phyloP scores from a whole-genome alignment of 2,113 vertebrate genomes.

The Ursus arctos region DNA sequence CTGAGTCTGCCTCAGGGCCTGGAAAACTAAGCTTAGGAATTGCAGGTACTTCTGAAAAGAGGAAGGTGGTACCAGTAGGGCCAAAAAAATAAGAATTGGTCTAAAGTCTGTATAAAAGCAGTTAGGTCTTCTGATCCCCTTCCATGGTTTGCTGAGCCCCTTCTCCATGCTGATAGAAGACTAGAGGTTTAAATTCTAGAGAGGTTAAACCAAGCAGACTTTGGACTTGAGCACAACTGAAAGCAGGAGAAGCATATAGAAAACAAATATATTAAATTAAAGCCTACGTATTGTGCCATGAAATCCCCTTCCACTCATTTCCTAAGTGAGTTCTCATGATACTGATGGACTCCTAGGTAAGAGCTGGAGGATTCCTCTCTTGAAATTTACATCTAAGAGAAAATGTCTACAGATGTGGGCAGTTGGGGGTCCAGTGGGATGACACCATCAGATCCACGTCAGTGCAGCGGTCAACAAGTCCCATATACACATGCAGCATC shows the following conservation, averaged over 20 bases:
- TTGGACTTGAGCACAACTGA: neutral
- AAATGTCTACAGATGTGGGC: neutral
- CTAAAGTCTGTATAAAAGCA: neutral
- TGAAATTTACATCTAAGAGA: neutral
- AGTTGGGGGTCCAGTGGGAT: neutral
- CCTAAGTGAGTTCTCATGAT: neutral
- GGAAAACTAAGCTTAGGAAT: neutral
- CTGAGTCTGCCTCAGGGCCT: neutral
- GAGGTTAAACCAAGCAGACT: neutral
- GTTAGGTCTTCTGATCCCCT: neutral
- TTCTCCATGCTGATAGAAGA: neutral
- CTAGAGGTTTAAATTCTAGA: neutral
- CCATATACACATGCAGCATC: neutral
- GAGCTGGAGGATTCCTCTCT: neutral
- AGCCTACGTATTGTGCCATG: neutral
- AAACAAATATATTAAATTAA: slow-evolving; percentile 20
- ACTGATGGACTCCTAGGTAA: neutral
- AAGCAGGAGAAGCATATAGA: neutral
- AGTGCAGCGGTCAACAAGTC: neutral
- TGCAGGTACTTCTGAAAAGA: neutral
- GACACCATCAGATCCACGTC: neutral
- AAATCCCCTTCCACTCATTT: neutral
- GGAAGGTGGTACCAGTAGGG: neutral
- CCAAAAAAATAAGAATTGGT: neutral
- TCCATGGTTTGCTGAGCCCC: neutral